A percentile compares a stretch with the other conserved stretches of the same genome.
Evolutionary conservation across 1,140 invertebrate genomes (phyloP).

Genomic region (Metaphire vulgaris): DNA sequence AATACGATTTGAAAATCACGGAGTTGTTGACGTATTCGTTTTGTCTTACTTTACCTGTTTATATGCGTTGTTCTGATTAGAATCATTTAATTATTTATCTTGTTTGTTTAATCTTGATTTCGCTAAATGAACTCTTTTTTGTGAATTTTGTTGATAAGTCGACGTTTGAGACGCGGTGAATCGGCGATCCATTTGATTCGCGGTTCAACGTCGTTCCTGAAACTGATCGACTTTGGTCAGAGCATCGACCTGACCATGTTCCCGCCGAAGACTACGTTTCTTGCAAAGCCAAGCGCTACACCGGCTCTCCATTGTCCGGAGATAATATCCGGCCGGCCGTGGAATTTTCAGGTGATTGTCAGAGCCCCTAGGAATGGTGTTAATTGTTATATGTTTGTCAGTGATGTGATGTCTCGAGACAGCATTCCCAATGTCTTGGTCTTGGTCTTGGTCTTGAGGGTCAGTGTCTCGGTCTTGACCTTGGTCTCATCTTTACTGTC

Average conservation of each 20-base stretch:
- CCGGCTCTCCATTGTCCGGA: conserved; percentile 75
- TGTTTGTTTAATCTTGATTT: neutral
- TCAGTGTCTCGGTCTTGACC: no score
- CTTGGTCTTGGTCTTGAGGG: neutral
- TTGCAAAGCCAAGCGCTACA: conserved; percentile 63
- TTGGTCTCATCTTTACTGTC: no score
- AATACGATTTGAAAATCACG: neutral
- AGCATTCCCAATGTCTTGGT: neutral
- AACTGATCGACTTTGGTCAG: conserved; percentile 79
- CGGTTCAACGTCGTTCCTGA: conserved; percentile 55
- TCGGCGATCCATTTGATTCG: neutral
- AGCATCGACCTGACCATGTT: conserved; percentile 82
- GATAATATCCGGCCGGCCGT: conserved; percentile 76
- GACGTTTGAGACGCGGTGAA: neutral
- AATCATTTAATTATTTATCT: conserved; percentile 1
- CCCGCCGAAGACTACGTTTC: conserved; percentile 71
- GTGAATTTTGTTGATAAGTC: conserved; percentile 5
- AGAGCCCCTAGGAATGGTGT: neutral
- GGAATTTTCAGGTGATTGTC: conserved; percentile 71
- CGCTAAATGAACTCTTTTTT: neutral
- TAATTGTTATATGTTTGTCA: neutral
- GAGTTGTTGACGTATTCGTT: neutral
- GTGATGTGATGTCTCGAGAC: neutral
- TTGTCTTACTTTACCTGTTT: neutral
- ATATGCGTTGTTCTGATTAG: neutral